Conservation (phyloP, 2,797 vertebrate genomes). For the Hapalemur alaotrensis region DNA sequence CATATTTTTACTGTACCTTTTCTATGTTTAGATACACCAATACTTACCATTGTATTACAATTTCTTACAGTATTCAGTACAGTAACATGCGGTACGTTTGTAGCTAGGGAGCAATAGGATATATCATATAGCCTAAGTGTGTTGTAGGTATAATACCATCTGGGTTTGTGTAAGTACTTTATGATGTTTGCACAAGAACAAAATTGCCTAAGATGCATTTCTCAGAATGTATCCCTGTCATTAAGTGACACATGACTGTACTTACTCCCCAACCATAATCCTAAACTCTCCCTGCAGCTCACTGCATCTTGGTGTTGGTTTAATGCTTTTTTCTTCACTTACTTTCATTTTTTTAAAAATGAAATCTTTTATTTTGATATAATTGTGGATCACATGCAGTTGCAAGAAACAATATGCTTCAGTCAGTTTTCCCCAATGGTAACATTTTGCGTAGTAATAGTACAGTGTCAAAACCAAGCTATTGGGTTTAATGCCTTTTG, state of each 20-base stretch:
- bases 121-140: neutral
- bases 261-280: neutral
- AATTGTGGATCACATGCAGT: neutral
- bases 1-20: neutral
- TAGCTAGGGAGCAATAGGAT: neutral
- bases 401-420: neutral
- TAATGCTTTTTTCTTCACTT: neutral
- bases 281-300: neutral
- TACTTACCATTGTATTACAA: neutral
- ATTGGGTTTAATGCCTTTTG: neutral
- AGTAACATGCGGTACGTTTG: neutral
- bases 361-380: neutral
- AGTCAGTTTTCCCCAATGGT: neutral
- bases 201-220: neutral
- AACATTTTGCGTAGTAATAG: neutral
- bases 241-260: neutral
- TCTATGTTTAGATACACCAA: neutral
- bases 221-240: neutral
- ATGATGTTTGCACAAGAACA: neutral
- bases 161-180: neutral
- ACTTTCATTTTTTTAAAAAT: neutral
- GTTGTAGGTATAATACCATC: neutral
- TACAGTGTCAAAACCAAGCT: neutral
- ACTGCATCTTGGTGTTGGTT: neutral
- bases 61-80: neutral